Percentiles rank a stretch among this genome's conserved stretches.
phyloP scores from a whole-genome alignment of 1,140 invertebrate species.

The Onthophagus taurus region DNA sequence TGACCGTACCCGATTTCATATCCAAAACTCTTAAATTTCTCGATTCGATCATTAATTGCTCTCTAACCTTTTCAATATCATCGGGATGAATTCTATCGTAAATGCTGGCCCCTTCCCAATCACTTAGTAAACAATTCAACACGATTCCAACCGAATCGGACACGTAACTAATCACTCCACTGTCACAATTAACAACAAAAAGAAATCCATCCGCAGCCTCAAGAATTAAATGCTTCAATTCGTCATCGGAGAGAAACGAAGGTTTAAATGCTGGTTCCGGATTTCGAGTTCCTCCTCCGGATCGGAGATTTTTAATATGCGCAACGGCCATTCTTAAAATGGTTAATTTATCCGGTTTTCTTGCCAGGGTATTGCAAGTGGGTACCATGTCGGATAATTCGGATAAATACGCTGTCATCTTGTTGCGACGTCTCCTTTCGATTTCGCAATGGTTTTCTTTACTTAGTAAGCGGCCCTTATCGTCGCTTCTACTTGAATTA shows the following conservation, averaged over 20 bases:
- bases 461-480: too few relatives aligned
- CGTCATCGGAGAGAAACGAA: conserved; percentile 97
- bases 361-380: too few relatives aligned
- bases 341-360: too few relatives aligned
- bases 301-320: too few relatives aligned
- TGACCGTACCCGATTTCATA: conserved; percentile 95
- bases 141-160: conserved; percentile 97
- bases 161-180: conserved; percentile 92
- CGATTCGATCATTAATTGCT: conserved; percentile 95
- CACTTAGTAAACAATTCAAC: conserved; percentile 86
- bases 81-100: conserved; percentile 97
- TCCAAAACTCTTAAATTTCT: conserved; percentile 94
- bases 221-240: conserved; percentile 95
- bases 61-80: conserved; percentile 92
- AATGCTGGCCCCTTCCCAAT: conserved; percentile 92
- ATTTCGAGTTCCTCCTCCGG: conserved; percentile 92
- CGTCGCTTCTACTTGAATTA: too few relatives aligned
- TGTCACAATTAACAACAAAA: conserved; percentile 97
- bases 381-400: too few relatives aligned
- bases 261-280: conserved; percentile 94
- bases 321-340: too few relatives aligned
- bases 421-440: too few relatives aligned
- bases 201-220: conserved; percentile 99
- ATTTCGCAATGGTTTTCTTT: too few relatives aligned
- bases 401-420: too few relatives aligned